Evolutionary conservation across 1,140 invertebrate genomes (phyloP).

Genomic region (Drosophila santomea): DNA sequence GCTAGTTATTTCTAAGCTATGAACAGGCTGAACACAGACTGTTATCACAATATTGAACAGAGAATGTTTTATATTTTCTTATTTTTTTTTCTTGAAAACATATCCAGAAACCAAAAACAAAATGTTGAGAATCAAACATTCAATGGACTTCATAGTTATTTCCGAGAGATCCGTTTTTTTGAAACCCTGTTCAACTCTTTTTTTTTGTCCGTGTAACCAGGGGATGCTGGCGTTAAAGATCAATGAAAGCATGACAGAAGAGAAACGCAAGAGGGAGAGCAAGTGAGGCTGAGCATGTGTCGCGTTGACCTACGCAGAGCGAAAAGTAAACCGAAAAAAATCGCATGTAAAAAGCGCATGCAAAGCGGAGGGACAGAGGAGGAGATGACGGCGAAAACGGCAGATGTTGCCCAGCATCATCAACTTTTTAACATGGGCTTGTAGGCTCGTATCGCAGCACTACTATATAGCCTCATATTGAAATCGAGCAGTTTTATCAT

Average conservation of each 20-base stretch:
- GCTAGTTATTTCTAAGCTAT: too few relatives aligned
- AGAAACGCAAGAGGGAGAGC: constrained; percentile 22
- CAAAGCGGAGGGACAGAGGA: constrained; percentile 43
- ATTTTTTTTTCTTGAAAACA: too few relatives aligned
- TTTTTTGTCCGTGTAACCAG: constrained; percentile 21
- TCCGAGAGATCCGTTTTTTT: neutral
- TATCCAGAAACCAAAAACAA: too few relatives aligned
- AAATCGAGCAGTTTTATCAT: constrained; percentile 68
- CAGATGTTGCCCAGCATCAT: constrained; percentile 73
- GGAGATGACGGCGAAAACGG: constrained; percentile 57
- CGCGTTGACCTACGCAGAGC: constrained; percentile 79
- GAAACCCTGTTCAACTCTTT: neutral
- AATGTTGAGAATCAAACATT: too few relatives aligned
- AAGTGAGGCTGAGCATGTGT: constrained; percentile 71
- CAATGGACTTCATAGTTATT: neutral
- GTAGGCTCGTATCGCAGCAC: constrained; percentile 25
- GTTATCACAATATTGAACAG: too few relatives aligned
- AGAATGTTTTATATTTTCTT: too few relatives aligned
- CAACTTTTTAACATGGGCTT: constrained; percentile 17
- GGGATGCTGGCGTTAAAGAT: constrained; percentile 76
- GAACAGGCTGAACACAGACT: too few relatives aligned
- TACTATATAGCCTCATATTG: constrained; percentile 42
- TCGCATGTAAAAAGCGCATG: constrained; percentile 68
- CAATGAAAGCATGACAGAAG: constrained; percentile 67
- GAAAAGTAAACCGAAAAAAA: constrained; percentile 61